Percentiles rank a stretch among this genome's conserved stretches.
Evolutionary conservation across 2,113 vertebrate genomes (phyloP).

Genomic region (Austrofundulus limnaeus): DNA sequence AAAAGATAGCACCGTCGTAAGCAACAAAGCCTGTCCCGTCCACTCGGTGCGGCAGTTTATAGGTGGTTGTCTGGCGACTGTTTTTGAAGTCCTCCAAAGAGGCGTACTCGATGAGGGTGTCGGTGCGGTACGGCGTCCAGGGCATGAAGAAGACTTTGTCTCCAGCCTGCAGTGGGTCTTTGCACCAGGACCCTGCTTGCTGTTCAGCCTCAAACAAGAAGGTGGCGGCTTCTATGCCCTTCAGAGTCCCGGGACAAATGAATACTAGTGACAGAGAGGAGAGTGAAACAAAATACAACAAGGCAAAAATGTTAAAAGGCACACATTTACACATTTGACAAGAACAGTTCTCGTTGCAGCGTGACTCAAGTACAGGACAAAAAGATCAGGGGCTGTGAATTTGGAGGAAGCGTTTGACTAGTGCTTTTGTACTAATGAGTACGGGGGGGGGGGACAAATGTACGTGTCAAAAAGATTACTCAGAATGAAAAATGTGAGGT

Average conservation of each 20-base stretch:
- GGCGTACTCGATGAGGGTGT: conserved; percentile 93
- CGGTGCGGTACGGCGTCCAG: conserved; percentile 97
- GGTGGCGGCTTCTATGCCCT: conserved; percentile 91
- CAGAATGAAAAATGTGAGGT: conserved; percentile 50
- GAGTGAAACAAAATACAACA: conserved; percentile 43
- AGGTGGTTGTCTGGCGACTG: conserved; percentile 90
- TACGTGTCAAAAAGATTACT: conserved; percentile 37
- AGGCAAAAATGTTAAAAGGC: conserved; percentile 25
- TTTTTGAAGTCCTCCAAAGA: conserved; percentile 94
- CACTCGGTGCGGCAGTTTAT: conserved; percentile 95
- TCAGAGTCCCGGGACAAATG: conserved; percentile 98
- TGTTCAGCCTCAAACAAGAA: conserved; percentile 96
- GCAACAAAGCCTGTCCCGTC: conserved; percentile 98
- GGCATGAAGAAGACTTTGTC: conserved; percentile 99
- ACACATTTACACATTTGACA: conserved; percentile 16
- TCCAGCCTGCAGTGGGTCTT: conserved; percentile 95
- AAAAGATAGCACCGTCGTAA: conserved; percentile 96
- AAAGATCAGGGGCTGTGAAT: conserved; percentile 58
- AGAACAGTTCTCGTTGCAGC: conserved; percentile 56
- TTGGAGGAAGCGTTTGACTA: conserved; percentile 61
- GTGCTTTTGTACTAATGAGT: conserved; percentile 45
- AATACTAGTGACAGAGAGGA: conserved; percentile 88
- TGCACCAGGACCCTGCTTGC: conserved; percentile 98
- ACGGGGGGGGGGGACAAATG: conserved; percentile 27
- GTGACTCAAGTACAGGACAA: conserved; percentile 46